These are phyloP conservation scores for Hoplostethus mediterraneus DNA, from an alignment of 2,797 vertebrate genomes.

Conservation along the genomic window DNA sequence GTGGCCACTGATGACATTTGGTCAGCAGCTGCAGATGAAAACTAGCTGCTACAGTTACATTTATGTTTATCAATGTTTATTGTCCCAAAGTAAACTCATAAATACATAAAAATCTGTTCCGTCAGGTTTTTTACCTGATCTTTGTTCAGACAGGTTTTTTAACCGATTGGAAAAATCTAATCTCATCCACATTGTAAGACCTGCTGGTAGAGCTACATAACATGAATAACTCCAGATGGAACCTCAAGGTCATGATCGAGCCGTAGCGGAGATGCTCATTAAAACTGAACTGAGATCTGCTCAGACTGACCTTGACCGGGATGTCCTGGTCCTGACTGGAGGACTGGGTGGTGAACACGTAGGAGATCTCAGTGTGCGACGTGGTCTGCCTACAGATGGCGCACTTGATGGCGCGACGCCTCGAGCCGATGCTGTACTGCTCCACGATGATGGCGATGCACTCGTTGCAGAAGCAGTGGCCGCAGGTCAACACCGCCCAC, in stretches of 20 bases:
- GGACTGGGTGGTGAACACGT: slow-evolving; percentile 94
- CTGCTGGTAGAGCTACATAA: no score
- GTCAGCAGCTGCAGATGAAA: no score
- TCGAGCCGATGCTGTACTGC: slow-evolving; percentile 95
- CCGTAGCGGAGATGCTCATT: background rate
- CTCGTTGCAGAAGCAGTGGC: slow-evolving; percentile 98
- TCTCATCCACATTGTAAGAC: background rate
- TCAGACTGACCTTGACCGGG: slow-evolving; percentile 91
- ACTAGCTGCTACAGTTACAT: no score
- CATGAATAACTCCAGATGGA: background rate
- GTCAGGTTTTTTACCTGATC: background rate
- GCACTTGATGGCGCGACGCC: slow-evolving; percentile 93
- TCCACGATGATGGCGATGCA: slow-evolving; percentile 97
- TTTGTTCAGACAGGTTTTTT: background rate
- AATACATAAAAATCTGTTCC: no score
- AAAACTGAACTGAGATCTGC: background rate
- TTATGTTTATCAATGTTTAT: no score
- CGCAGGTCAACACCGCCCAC: slow-evolving; percentile 98
- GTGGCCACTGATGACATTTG: no score
- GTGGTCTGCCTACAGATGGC: slow-evolving; percentile 98
- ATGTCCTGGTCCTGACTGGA: slow-evolving; percentile 92
- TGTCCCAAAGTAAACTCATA: no score
- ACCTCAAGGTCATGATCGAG: background rate
- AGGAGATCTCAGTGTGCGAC: slow-evolving; percentile 96
- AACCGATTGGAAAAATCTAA: background rate